These are phyloP conservation scores for Tetropium fuscum DNA, from an alignment of 2,888 invertebrate species.

Conservation along the genomic window DNA sequence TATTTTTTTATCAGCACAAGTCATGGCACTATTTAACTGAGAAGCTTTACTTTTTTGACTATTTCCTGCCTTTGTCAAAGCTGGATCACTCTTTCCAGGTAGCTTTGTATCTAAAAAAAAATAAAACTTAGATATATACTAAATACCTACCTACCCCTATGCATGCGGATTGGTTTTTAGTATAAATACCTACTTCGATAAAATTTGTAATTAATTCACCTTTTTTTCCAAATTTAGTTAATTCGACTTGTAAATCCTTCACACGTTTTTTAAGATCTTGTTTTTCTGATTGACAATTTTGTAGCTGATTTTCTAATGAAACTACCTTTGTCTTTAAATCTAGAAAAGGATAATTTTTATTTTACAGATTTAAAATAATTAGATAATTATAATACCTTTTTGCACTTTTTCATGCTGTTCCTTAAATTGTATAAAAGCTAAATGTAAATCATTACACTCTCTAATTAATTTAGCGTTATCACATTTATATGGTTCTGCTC, in stretches of 20 bases:
- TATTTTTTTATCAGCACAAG: slow-evolving; percentile 61
- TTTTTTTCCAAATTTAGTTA: slow-evolving; percentile 64
- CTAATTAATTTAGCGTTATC: slow-evolving; percentile 82
- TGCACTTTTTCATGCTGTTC: slow-evolving; percentile 74
- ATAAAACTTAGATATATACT: too few relatives aligned
- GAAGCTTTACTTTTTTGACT: slow-evolving; percentile 55
- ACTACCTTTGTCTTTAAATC: slow-evolving; percentile 68
- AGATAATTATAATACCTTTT: slow-evolving; percentile 63
- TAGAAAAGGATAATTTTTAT: slow-evolving; percentile 45
- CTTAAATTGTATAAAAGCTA: slow-evolving; percentile 73
- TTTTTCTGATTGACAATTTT: slow-evolving; percentile 69
- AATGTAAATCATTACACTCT: slow-evolving; percentile 81
- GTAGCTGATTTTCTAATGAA: slow-evolving; percentile 69
- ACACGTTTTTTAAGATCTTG: slow-evolving; percentile 41
- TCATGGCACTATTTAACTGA: slow-evolving; percentile 66
- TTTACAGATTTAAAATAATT: slow-evolving; percentile 13
- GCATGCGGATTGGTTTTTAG: not conserved
- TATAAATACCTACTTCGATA: not conserved
- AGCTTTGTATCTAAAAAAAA: slow-evolving; percentile 27
- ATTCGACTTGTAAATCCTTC: slow-evolving; percentile 70
- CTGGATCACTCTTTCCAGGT: not conserved
- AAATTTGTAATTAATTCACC: slow-evolving; percentile 68
- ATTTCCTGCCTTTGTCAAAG: not conserved
- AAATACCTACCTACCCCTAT: too few relatives aligned
- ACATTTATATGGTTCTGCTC: slow-evolving; percentile 83